phyloP scores from a whole-genome alignment of 2,113 vertebrate genomes.

The Campylomormyrus numenius region DNA sequence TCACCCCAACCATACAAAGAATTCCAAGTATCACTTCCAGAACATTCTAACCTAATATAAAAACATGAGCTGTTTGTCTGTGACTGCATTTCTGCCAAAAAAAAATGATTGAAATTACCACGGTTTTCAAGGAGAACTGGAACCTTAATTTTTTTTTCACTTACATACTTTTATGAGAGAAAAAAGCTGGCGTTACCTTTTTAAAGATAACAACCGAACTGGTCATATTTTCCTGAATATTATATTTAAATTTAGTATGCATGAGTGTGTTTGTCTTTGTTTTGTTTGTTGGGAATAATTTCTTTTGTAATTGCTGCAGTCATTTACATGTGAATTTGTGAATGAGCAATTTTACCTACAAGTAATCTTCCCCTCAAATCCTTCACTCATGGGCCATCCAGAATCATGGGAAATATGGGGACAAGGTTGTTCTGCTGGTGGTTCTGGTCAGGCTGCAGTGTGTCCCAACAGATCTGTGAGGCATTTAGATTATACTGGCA shows the following conservation, averaged over 20 bases:
- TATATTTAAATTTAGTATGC: not conserved
- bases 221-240: not conserved
- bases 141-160: not conserved
- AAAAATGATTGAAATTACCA: not conserved
- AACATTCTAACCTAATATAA: not conserved
- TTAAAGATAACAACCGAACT: not conserved
- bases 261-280: not conserved
- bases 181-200: not conserved
- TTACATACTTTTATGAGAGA: not conserved
- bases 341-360: not conserved
- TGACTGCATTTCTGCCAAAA: not conserved
- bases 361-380: not conserved
- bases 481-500: not conserved
- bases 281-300: slow-evolving; percentile 2
- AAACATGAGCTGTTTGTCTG: not conserved
- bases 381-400: not conserved
- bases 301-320: not conserved
- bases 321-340: not conserved
- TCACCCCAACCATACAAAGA: not conserved
- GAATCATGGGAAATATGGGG: not conserved
- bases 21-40: not conserved
- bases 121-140: not conserved
- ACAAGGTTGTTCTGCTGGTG: not conserved
- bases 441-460: not conserved
- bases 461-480: not conserved